phyloP scores from a whole-genome alignment of 2,797 vertebrate genomes.

The Halcyon badia region DNA sequence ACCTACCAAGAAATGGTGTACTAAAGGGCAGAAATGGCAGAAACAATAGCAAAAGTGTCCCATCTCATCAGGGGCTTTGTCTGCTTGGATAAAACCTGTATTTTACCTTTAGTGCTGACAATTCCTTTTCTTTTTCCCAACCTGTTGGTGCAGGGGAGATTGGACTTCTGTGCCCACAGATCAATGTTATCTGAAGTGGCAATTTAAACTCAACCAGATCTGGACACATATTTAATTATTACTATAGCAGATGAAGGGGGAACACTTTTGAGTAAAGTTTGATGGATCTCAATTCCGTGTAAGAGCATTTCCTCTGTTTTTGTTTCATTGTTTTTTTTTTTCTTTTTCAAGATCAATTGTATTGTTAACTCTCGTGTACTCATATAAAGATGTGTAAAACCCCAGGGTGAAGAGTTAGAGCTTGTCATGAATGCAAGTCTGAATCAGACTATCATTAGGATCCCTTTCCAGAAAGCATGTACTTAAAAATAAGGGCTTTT shows the following conservation, averaged over 20 bases:
- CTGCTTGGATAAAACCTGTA: background rate
- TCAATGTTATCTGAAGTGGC: background rate
- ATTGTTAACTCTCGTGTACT: background rate
- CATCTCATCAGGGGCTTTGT: background rate
- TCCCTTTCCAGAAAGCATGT: background rate
- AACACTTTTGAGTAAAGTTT: background rate
- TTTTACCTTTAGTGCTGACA: background rate
- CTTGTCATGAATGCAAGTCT: background rate
- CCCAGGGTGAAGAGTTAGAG: background rate
- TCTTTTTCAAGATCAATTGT: background rate
- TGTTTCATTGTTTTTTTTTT: background rate
- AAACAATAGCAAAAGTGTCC: background rate
- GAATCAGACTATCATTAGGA: background rate
- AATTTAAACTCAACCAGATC: background rate
- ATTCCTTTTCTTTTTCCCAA: background rate
- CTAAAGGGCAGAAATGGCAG: background rate
- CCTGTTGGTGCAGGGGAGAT: background rate
- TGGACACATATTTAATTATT: background rate
- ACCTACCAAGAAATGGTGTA: background rate
- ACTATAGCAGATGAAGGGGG: background rate
- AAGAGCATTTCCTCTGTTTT: background rate
- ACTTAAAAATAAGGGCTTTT: background rate
- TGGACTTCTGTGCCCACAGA: background rate
- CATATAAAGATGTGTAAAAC: background rate
- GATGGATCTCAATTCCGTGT: background rate